A percentile compares a stretch with the other conserved stretches of the same genome.
phyloP scores from a whole-genome alignment of 92 coral and sea anemone genomes.

The Hydrozoanthus gracilis region DNA sequence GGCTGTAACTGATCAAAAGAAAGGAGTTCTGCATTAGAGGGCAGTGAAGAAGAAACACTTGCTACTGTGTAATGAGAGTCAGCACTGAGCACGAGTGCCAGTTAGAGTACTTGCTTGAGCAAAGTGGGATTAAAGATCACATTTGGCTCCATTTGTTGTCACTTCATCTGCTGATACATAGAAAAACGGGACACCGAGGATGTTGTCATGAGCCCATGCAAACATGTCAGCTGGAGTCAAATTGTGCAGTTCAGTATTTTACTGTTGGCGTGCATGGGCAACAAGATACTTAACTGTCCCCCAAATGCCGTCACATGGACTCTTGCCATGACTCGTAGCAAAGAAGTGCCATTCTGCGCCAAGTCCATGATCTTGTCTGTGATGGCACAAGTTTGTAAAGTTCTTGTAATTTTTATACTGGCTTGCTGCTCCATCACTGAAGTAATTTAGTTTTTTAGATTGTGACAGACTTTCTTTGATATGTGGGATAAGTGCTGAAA shows the following conservation, averaged over 20 bases:
- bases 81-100: constrained; percentile 25
- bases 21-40: not conserved
- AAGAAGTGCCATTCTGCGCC: constrained; percentile 13
- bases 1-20: not conserved
- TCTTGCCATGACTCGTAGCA: constrained; percentile 44
- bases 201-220: not conserved
- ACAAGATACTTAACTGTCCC: constrained; percentile 38
- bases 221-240: constrained; percentile 9
- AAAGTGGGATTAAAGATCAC: not conserved
- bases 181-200: constrained; percentile 13
- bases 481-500: not conserved
- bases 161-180: constrained; percentile 20
- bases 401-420: constrained; percentile 31
- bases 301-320: constrained; percentile 42
- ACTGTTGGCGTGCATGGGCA: constrained; percentile 33
- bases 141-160: not conserved
- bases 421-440: constrained; percentile 29
- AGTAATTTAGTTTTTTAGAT: not conserved
- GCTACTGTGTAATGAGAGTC: not conserved
- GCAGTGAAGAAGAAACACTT: not conserved
- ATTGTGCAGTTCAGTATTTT: not conserved
- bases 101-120: not conserved
- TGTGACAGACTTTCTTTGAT: not conserved
- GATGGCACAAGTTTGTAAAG: constrained; percentile 31
- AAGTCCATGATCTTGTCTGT: constrained; percentile 34